Base-by-base conservation (phyloP, 2,888 invertebrate species). In the Melanostoma scalare region DNA sequence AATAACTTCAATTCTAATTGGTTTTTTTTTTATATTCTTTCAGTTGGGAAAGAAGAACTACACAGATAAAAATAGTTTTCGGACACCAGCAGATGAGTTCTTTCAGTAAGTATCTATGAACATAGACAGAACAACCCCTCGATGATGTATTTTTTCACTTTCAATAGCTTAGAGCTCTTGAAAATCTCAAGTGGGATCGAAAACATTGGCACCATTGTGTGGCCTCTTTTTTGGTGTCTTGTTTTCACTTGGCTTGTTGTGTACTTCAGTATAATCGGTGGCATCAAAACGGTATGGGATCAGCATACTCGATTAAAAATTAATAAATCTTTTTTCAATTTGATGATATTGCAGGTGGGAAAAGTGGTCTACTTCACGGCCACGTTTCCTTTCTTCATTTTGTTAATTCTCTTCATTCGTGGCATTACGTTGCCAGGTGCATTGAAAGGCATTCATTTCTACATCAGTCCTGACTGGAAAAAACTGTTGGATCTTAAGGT, bases 341-440 rank as follows among this genome's bases (percentile, higher is more conserved):
- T 63, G 3, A 48, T 6, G 9, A 60, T 1, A 46, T 74, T 80
- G 3, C 10, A 91, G 90, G 88, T 91, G 4, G 91, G 92, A 40
- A 91, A 91, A 86, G 90, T 91, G 42, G 97, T 97, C 6, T 98
- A 97, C 90, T 95, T 97, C 89, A 97, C 97, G 0, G 97, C 97
- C 0, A 92, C 95, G 20, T 96, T 96, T 90, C 97, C 97, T 0
- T 96, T 96, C 89, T 87, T 95, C 58, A 94, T 97, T 85, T 92
- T 97, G 6, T 92, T 94, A 86, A 92, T 94, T 44, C 92, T 97
- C 67, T 93, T 97, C 79, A 89, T 96, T 75, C 93, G 96, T 50
- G 96, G 96, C 4, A 92, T 96, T 48, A 96, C 96, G 0, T 91
- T 97, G 75, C 96, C 96, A 58, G 96, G 96, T 36, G 96, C 97